Conservation (phyloP, 2,888 invertebrate genomes). For the Caenorhabditis sp. region DNA sequence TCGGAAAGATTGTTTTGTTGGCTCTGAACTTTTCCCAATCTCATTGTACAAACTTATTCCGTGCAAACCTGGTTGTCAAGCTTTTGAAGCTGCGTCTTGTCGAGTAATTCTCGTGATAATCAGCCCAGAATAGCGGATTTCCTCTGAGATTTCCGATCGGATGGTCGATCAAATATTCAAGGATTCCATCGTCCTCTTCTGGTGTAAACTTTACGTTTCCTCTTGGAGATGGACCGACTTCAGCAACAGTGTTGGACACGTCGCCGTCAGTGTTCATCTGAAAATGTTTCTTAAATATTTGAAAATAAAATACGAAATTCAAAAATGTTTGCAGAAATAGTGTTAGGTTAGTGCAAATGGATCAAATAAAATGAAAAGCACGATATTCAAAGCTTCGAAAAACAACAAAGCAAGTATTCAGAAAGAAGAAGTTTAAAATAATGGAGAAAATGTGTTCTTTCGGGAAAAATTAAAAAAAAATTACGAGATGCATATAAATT, state of each 20-base stretch:
- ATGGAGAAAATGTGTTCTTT: background rate
- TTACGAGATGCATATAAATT: slow-evolving; percentile 2
- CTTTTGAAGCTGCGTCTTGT: background rate
- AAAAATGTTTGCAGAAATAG: too few species aligned
- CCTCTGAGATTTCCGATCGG: background rate
- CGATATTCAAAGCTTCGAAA: too few species aligned
- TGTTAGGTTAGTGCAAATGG: too few species aligned
- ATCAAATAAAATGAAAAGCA: too few species aligned
- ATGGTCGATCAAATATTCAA: background rate
- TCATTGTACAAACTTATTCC: background rate
- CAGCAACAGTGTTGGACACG: too few species aligned
- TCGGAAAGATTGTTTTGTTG: background rate
- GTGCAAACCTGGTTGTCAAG: background rate
- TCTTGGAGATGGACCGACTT: too few species aligned
- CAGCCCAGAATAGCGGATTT: background rate
- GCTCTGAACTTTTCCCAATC: background rate
- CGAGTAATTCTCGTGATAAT: background rate
- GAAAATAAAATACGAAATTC: too few species aligned
- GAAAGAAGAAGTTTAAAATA: background rate
- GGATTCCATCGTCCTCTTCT: too few species aligned
- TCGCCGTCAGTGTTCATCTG: too few species aligned
- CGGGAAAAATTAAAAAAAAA: background rate
- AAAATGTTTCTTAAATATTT: too few species aligned
- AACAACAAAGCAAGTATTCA: background rate
- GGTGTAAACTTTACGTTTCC: too few species aligned